phyloP scores from a whole-genome alignment of 2,113 vertebrate species.

The Canis aureus region DNA sequence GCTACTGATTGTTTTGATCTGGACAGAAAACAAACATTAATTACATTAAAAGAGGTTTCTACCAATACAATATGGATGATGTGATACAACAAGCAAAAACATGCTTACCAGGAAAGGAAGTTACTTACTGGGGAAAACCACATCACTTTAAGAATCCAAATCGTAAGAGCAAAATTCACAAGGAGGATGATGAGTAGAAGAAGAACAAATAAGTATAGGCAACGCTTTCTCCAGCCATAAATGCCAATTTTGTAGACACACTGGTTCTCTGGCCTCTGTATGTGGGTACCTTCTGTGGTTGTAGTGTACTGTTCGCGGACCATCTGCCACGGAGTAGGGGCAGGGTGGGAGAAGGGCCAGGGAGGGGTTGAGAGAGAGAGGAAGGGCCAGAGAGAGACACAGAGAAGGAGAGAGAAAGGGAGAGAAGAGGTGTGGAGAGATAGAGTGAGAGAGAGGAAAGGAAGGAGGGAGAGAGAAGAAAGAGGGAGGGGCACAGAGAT shows the following conservation, averaged over 20 bases:
- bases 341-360: not conserved
- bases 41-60: not conserved
- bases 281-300: constrained; percentile 89
- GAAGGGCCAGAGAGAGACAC: not conserved
- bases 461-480: no score
- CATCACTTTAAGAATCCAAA: constrained; percentile 99
- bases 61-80: not conserved
- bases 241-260: constrained; percentile 95
- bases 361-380: not conserved
- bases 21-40: constrained; percentile 11
- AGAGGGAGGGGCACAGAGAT: not conserved
- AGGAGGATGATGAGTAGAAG: constrained; percentile 95
- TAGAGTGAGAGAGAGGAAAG: no score
- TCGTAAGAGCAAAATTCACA: constrained; percentile 96
- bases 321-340: constrained; percentile 88
- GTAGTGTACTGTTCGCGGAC: constrained; percentile 95
- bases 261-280: constrained; percentile 89
- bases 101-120: not conserved
- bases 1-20: not conserved
- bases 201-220: constrained; percentile 97
- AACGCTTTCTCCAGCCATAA: constrained; percentile 99
- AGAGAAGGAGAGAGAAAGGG: not conserved
- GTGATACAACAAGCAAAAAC: not conserved
- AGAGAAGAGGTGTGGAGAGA: no score
- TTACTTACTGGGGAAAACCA: constrained; percentile 96